Base-by-base conservation (phyloP, 2,797 vertebrate genomes). In the Labeo calbasu region DNA sequence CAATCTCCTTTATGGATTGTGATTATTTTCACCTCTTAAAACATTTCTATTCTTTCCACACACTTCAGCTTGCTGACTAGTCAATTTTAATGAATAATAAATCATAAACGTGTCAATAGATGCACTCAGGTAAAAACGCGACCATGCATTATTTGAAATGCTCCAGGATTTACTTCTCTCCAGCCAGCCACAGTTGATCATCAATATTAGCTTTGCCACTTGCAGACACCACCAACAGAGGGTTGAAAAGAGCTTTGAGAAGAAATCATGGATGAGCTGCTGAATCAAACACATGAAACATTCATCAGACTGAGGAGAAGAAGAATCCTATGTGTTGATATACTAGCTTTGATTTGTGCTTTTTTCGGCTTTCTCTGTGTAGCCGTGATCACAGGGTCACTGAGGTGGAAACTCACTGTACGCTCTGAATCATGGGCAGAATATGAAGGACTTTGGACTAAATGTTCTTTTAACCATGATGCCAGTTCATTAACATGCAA, bases 61-160 rank as follows among this genome's bases (percentile, higher is more conserved):
- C 46, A 73, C 57, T 73, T 46, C 43, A 63, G 79, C 79, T 17
- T 61, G 55, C 70, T 63, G 57, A 73, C 70, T 51, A 63, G 69
- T 73, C 55, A 65, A 73, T 73, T 23, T 48, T 19, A 51, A 73
- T 73, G 2, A 65, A 82, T 76, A 76, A 82, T 53, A 76, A 66
- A 83, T 43, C 48, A 25, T 75, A 25, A 66, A 66, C 51, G 21
- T 40, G 55, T 75, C 59, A 82, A 75, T 65, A 76, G 51, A 76
- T 40, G 69, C 21, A 75, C 14, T 59, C 36, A 21, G 32, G 19
- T 48, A 23, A 61, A 59, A 23, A 70, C 17, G 66, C 23, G n/a
- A 32, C 32, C 59, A 3, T 73, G 70, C 46, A 75, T 51, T 63
- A 63, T 75, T 66, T 43, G 23, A 71, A 46, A 81, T 10, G 23